phyloP scores from a whole-genome alignment of 1,140 invertebrate species.

The Atta colombica region DNA sequence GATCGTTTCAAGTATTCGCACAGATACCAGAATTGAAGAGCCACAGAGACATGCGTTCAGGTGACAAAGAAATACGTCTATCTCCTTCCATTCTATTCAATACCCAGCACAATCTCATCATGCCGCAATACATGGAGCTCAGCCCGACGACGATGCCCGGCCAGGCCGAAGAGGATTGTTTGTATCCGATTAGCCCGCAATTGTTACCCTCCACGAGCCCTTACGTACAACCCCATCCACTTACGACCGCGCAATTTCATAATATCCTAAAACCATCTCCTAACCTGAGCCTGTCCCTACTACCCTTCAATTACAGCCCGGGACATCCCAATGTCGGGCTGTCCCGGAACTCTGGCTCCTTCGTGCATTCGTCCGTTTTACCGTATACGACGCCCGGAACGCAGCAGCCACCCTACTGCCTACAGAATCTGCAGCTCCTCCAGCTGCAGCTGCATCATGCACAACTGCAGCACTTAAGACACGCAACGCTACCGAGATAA shows the following conservation, averaged over 20 bases:
- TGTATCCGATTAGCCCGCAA: constrained; percentile 84
- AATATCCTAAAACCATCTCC: constrained; percentile 76
- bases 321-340: constrained; percentile 3
- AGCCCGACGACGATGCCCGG: constrained; percentile 78
- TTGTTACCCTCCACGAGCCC: constrained; percentile 82
- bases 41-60: constrained; percentile 20
- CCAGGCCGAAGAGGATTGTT: constrained; percentile 83
- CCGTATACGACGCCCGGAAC: constrained; percentile 56
- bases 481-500: constrained; percentile 83
- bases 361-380: constrained; percentile 69
- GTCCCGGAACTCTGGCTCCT: constrained; percentile 66
- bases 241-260: constrained; percentile 81
- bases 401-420: constrained; percentile 66
- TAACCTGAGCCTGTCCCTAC: constrained; percentile 34
- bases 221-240: constrained; percentile 82
- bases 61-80: constrained; percentile 57
- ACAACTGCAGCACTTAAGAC: constrained; percentile 81
- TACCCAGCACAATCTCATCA: constrained; percentile 83
- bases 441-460: constrained; percentile 77
- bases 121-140: constrained; percentile 83
- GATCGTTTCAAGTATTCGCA: constrained; percentile 40
- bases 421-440: constrained; percentile 79
- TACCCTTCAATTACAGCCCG: constrained; percentile 33
- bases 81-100: constrained; percentile 77
- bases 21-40: background rate